Conservation (phyloP, 2,797 vertebrate species). For the Brachymystax lenok region DNA sequence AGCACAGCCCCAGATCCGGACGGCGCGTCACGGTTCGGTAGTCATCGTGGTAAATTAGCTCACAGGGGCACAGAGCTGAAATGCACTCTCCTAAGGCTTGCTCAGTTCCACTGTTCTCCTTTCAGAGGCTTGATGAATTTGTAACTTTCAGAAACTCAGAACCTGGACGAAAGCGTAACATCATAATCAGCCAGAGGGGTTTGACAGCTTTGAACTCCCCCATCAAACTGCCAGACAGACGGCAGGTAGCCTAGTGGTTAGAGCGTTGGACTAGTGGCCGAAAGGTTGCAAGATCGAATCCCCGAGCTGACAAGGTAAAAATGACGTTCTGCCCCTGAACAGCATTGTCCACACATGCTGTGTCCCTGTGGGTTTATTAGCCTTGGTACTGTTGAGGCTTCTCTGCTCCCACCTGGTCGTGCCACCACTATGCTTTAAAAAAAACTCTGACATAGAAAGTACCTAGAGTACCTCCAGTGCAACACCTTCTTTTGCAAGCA, state of each 20-base stretch:
- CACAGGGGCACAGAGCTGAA: slow-evolving; percentile 21
- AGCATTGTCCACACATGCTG: neutral
- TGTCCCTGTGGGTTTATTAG: neutral
- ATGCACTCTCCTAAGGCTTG: neutral
- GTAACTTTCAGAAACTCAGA: neutral
- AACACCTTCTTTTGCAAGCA: no score
- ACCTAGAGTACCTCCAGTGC: neutral
- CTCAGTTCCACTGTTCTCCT: neutral
- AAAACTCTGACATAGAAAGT: neutral
- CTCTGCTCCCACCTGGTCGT: neutral
- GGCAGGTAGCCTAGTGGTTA: no score
- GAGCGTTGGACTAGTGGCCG: no score
- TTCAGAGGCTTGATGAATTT: neutral
- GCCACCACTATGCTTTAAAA: neutral
- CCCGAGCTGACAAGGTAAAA: no score
- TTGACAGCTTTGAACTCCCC: neutral
- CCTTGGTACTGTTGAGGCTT: neutral
- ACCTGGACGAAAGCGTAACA: neutral
- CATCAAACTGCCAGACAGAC: neutral
- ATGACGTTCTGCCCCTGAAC: no score
- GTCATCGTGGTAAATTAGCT: slow-evolving; percentile 31
- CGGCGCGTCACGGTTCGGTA: slow-evolving; percentile 3
- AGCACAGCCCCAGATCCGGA: neutral
- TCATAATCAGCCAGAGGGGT: neutral
- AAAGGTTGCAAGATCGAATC: no score